Evolutionary conservation across 2,113 vertebrate genomes (phyloP).

Genomic region (Acinonyx jubatus): DNA sequence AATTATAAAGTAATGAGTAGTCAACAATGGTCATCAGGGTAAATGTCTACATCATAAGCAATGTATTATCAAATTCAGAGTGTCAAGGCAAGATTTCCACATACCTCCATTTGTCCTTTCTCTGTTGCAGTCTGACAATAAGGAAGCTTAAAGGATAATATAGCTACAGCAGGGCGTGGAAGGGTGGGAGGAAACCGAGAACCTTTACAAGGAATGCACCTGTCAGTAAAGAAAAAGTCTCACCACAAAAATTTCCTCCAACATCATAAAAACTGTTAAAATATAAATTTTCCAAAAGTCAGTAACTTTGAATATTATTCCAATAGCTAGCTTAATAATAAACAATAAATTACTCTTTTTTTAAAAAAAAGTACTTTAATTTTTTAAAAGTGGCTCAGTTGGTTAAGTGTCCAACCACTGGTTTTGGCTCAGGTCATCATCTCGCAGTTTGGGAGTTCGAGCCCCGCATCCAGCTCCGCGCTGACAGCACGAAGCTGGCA

Average conservation of each 20-base stretch:
- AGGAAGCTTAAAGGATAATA: conserved; percentile 94
- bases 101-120: conserved; percentile 99
- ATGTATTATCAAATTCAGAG: not conserved
- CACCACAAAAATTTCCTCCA: not conserved
- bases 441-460: too few relatives aligned
- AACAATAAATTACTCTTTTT: not conserved
- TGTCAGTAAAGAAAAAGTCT: conserved; percentile 77
- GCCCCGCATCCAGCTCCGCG: too few relatives aligned
- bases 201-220: conserved; percentile 98
- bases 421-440: too few relatives aligned
- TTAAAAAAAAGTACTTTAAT: not conserved
- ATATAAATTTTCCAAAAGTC: not conserved
- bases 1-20: not conserved
- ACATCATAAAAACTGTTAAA: not conserved
- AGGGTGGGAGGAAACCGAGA: conserved; percentile 95
- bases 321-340: not conserved
- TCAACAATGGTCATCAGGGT: not conserved
- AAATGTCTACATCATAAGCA: not conserved
- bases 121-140: conserved; percentile 95
- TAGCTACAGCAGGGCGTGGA: conserved; percentile 93
- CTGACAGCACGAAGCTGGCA: too few relatives aligned
- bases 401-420: too few relatives aligned
- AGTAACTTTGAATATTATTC: not conserved
- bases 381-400: too few relatives aligned
- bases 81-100: conserved; percentile 41